Evolutionary conservation across 2,797 vertebrate species (phyloP).

Genomic region (Gymnoscopelus braueri): DNA sequence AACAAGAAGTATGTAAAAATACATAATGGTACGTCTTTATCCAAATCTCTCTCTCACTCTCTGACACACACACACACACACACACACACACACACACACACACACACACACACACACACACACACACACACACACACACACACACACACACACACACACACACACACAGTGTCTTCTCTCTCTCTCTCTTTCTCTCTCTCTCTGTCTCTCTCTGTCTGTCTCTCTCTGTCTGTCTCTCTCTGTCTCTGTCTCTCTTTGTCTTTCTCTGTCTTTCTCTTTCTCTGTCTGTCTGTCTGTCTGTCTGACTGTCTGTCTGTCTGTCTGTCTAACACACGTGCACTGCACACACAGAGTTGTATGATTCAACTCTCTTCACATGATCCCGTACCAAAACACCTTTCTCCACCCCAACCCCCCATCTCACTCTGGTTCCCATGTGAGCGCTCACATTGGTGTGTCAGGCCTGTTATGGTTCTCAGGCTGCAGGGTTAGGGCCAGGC

Average conservation of each 20-base stretch:
- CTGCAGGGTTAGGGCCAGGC: conserved; percentile 31
- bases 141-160: conserved; percentile 13
- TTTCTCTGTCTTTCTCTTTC: not conserved
- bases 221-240: not conserved
- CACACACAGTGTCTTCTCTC: conserved; percentile 22
- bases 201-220: not conserved
- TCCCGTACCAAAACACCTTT: not conserved
- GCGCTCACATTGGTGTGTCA: conserved; percentile 36
- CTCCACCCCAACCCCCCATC: not conserved
- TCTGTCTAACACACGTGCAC: conserved; percentile 14
- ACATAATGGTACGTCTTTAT: not conserved
- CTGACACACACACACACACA: not conserved
- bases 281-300: not conserved
- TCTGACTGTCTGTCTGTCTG: not conserved
- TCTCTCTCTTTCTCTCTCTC: not conserved
- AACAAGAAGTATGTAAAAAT: too few species aligned
- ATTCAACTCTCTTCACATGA: not conserved
- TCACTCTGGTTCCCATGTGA: conserved; percentile 38
- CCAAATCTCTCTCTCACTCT: conserved; percentile 2
- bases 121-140: conserved; percentile 6
- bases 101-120: not conserved
- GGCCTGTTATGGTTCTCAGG: conserved; percentile 60
- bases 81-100: not conserved
- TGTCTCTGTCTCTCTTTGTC: not conserved
- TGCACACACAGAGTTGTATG: not conserved